A percentile compares a stretch with the other conserved stretches of the same genome.
These are phyloP conservation scores for Spodoptera exigua DNA, from an alignment of 2,888 invertebrate species.

Conservation along the genomic window DNA sequence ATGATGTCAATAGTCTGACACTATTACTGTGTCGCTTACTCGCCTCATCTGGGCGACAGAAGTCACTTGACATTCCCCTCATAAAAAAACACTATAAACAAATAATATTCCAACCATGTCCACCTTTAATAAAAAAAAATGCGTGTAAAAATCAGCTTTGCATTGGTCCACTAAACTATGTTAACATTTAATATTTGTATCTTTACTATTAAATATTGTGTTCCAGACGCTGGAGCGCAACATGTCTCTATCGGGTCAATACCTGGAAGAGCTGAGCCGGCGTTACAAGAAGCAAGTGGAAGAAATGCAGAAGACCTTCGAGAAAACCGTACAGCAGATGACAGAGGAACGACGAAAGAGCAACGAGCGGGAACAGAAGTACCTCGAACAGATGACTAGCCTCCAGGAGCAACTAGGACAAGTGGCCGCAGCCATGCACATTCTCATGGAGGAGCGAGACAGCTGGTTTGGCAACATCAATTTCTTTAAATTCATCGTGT, in stretches of 20 bases:
- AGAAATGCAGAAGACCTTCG: conserved; percentile 96
- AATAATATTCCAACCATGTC: too few species aligned
- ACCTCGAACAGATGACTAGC: conserved; percentile 93
- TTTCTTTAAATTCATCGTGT: conserved; percentile 87
- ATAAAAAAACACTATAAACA: too few species aligned
- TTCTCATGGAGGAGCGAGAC: conserved; percentile 90
- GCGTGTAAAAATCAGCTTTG: too few species aligned
- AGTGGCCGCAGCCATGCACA: conserved; percentile 90
- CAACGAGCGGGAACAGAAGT: conserved; percentile 93
- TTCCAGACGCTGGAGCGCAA: conserved; percentile 97
- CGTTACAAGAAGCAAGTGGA: conserved; percentile 99
- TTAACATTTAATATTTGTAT: too few species aligned
- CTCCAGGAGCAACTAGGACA: conserved; percentile 91
- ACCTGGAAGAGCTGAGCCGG: conserved; percentile 98
- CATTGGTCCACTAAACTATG: too few species aligned
- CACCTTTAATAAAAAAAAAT: conserved; percentile 13
- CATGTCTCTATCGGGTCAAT: conserved; percentile 98
- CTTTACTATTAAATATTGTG: conserved; percentile 38
- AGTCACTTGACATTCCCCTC: too few species aligned
- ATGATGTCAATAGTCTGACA: too few species aligned
- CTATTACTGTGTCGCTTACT: too few species aligned
- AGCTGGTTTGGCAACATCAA: conserved; percentile 90
- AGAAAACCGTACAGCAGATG: conserved; percentile 93
- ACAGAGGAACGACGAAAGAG: conserved; percentile 92
- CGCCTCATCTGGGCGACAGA: too few species aligned